Evolutionary conservation across 2,888 invertebrate species (phyloP).

Genomic region (Ichneumoninae sp.): DNA sequence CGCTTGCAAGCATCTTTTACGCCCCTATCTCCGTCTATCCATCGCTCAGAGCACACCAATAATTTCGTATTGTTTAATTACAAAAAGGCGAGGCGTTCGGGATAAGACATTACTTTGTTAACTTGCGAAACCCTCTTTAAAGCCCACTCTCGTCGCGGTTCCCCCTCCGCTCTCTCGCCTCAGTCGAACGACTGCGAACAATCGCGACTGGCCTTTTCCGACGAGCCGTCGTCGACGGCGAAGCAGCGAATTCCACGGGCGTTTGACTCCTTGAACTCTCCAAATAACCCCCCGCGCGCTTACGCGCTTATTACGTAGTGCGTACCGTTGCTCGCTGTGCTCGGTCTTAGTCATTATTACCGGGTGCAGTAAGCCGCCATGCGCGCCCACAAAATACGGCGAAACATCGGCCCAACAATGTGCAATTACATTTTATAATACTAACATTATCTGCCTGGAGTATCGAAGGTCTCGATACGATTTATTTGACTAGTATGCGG

Average conservation of each 20-base stretch:
- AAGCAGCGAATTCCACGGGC: constrained; percentile 66
- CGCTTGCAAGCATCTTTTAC: not conserved
- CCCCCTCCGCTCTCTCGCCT: constrained; percentile 27
- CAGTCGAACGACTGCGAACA: constrained; percentile 45
- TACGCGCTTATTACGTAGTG: constrained; percentile 62
- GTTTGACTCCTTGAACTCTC: constrained; percentile 68
- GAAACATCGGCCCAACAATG: constrained; percentile 4
- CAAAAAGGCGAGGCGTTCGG: constrained; percentile 33
- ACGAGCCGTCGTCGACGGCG: constrained; percentile 57
- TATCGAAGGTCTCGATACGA: not conserved
- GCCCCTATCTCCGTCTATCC: not conserved
- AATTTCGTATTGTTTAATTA: constrained; percentile 55
- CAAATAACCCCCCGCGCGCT: constrained; percentile 29
- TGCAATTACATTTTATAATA: not conserved
- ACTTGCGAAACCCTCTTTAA: constrained; percentile 44
- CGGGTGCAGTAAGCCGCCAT: not conserved
- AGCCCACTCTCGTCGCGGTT: constrained; percentile 4
- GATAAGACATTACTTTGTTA: constrained; percentile 13
- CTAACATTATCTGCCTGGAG: not conserved
- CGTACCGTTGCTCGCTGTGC: constrained; percentile 27
- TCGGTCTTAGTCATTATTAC: not conserved
- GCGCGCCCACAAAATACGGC: not conserved
- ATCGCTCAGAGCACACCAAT: constrained; percentile 9
- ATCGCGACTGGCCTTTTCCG: constrained; percentile 45
- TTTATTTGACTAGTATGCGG: not conserved